Evolutionary conservation across 2,113 vertebrate genomes (phyloP).

Genomic region (Ancistrus triradiatus): DNA sequence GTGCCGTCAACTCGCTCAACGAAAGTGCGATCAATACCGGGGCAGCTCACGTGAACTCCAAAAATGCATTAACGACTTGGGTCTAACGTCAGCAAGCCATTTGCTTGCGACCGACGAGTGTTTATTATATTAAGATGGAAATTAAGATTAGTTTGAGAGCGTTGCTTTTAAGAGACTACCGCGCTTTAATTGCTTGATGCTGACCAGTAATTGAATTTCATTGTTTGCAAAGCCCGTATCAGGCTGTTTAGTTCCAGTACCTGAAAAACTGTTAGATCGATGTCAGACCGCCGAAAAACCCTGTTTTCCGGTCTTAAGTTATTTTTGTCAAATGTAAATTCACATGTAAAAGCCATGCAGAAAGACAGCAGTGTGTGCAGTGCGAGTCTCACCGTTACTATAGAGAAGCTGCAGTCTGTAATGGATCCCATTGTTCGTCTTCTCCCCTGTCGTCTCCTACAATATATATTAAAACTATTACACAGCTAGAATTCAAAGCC

Average conservation of each 20-base stretch:
- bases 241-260: not conserved
- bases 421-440: slow-evolving; percentile 87
- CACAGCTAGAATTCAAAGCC: too few species aligned
- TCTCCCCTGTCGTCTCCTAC: slow-evolving; percentile 83
- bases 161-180: too few species aligned
- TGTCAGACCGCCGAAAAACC: slow-evolving; percentile 1
- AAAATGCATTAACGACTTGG: not conserved
- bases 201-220: not conserved
- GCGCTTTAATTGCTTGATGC: not conserved
- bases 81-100: not conserved
- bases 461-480: slow-evolving; percentile 10
- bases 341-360: not conserved
- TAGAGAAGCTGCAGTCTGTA: slow-evolving; percentile 85
- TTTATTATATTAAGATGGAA: too few species aligned
- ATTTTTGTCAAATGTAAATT: too few species aligned
- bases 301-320: not conserved
- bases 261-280: not conserved
- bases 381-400: slow-evolving; percentile 76
- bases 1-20: too few species aligned
- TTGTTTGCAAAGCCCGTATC: too few species aligned
- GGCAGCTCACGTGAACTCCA: not conserved
- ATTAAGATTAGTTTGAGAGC: too few species aligned
- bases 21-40: slow-evolving; percentile 15
- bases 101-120: too few species aligned
- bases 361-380: not conserved